phyloP scores from a whole-genome alignment of 2,888 invertebrate species.

The Mesodorylaimus sp. region DNA sequence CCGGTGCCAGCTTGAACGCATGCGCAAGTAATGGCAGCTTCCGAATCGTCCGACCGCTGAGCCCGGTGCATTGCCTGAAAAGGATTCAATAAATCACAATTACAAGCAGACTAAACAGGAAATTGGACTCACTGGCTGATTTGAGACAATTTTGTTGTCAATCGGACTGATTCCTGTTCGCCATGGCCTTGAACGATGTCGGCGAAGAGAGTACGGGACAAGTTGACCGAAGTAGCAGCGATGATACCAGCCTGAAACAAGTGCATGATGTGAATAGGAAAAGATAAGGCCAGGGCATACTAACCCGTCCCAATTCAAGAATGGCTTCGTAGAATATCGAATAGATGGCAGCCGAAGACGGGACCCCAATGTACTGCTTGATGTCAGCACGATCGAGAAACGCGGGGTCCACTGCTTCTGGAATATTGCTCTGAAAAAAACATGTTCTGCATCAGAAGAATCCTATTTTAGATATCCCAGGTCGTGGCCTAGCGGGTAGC shows the following conservation, averaged over 20 bases:
- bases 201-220: too few relatives aligned
- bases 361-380: conserved; percentile 66
- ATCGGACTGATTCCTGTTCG: too few relatives aligned
- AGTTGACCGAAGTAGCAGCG: too few relatives aligned
- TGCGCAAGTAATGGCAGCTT: conserved; percentile 69
- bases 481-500: too few relatives aligned
- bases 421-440: conserved; percentile 84
- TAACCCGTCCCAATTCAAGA: conserved; percentile 43
- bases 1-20: too few relatives aligned
- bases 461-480: too few relatives aligned
- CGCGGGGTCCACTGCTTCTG: conserved; percentile 75
- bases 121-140: neutral
- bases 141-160: neutral
- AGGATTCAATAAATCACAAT: neutral
- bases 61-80: conserved; percentile 34
- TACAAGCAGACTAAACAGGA: neutral
- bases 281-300: neutral
- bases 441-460: too few relatives aligned
- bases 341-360: conserved; percentile 56
- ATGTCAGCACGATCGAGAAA: conserved; percentile 91
- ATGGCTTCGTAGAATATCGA: conserved; percentile 64
- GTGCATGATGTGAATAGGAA: too few relatives aligned
- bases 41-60: conserved; percentile 66
- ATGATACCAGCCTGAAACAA: too few relatives aligned
- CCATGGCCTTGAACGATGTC: too few relatives aligned